These are phyloP conservation scores for Pherbina coryleti DNA, from an alignment of 2,888 invertebrate genomes.

Conservation along the genomic window DNA sequence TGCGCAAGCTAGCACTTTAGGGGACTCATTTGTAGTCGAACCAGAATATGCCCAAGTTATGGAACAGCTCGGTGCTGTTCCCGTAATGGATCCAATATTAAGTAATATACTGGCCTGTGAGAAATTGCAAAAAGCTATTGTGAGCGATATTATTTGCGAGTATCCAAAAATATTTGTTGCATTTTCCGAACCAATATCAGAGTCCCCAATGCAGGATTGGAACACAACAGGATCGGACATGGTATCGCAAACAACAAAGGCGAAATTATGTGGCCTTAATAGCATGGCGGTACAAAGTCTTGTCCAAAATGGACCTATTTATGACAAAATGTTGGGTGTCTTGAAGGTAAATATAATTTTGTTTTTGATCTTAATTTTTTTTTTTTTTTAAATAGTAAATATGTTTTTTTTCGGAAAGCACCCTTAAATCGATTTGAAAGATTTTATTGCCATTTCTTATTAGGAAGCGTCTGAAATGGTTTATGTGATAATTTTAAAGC, in stretches of 20 bases:
- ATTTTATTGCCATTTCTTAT: not conserved
- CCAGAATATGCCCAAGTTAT: constrained; percentile 48
- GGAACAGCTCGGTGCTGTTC: constrained; percentile 52
- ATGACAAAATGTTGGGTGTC: constrained; percentile 73
- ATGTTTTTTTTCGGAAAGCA: too few species aligned
- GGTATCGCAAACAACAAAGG: constrained; percentile 55
- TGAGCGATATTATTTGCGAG: constrained; percentile 46
- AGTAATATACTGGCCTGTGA: constrained; percentile 57
- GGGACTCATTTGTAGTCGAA: constrained; percentile 33
- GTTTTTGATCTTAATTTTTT: not conserved
- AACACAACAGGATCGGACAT: constrained; percentile 46
- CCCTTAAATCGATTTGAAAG: too few species aligned
- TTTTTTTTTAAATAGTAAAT: too few species aligned
- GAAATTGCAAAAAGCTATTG: constrained; percentile 56
- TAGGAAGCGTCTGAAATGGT: too few species aligned
- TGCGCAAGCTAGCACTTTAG: not conserved
- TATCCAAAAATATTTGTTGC: constrained; percentile 62
- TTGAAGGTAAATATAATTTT: constrained; percentile 68
- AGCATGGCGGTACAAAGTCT: constrained; percentile 73
- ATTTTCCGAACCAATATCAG: constrained; percentile 60
- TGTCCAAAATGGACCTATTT: constrained; percentile 73
- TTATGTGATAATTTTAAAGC: too few species aligned
- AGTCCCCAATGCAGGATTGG: constrained; percentile 52
- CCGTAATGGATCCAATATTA: constrained; percentile 56
- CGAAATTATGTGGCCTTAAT: constrained; percentile 73